Conservation (phyloP, 23 tunicate genomes). For the Trididemnum nubilum region DNA sequence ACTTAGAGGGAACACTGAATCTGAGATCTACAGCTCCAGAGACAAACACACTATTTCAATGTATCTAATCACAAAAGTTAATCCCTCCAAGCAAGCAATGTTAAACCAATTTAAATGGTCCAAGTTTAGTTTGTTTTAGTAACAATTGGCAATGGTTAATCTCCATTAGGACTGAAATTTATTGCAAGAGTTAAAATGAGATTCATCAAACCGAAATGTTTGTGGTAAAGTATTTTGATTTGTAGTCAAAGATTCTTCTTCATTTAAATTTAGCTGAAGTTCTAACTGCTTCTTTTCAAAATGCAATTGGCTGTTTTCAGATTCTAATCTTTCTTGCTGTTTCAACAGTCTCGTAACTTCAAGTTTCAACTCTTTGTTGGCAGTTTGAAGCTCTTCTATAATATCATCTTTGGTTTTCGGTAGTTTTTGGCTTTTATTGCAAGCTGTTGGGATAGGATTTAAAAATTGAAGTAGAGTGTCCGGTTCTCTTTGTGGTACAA, state of each 20-base stretch:
- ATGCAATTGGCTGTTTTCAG: neutral
- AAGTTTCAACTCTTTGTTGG: neutral
- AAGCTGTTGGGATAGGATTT: neutral
- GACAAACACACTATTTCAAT: too few species aligned
- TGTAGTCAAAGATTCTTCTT: neutral
- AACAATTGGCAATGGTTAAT: too few species aligned
- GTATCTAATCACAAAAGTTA: too few species aligned
- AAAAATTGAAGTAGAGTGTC: neutral
- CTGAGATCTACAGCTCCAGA: too few species aligned
- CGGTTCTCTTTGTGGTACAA: neutral
- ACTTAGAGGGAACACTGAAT: too few species aligned
- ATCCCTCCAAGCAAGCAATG: too few species aligned
- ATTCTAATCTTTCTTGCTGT: neutral
- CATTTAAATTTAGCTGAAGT: neutral
- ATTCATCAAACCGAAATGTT: neutral
- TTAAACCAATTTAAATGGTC: too few species aligned
- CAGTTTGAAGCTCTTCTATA: conserved; percentile 7
- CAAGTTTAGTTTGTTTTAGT: too few species aligned
- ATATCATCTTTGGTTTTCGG: neutral
- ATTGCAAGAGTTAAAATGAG: neutral
- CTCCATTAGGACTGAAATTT: too few species aligned
- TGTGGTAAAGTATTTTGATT: neutral
- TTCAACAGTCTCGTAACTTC: neutral
- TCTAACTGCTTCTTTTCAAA: neutral
- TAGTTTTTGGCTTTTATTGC: neutral